A percentile compares a stretch with the other conserved stretches of the same genome.
phyloP scores from a whole-genome alignment of 2,797 vertebrate genomes.

The Micrastur ruficollis region DNA sequence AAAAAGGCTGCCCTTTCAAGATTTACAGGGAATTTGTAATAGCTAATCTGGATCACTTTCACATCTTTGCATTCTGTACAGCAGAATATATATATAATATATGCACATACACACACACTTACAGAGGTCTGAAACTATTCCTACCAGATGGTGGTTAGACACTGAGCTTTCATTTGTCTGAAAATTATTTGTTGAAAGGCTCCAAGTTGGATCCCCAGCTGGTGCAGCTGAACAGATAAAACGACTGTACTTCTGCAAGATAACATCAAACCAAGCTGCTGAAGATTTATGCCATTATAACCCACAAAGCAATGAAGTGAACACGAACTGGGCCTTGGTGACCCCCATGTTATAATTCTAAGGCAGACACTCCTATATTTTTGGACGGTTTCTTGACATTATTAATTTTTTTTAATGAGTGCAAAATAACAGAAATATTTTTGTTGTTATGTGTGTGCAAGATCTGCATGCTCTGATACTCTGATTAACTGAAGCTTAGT shows the following conservation, averaged over 20 bases:
- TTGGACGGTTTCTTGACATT: neutral
- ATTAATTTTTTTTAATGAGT: neutral
- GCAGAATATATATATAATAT: neutral
- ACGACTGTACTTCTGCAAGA: neutral
- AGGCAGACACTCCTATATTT: neutral
- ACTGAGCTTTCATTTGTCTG: neutral
- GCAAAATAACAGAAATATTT: neutral
- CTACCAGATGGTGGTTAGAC: neutral
- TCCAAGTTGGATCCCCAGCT: neutral
- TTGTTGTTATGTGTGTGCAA: neutral
- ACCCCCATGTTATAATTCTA: neutral
- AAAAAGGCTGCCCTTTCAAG: neutral
- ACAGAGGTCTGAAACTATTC: neutral
- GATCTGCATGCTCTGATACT: neutral
- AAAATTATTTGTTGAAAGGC: neutral
- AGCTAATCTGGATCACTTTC: neutral
- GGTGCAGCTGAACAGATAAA: neutral
- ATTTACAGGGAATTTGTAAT: neutral
- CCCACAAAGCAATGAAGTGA: fast-evolving
- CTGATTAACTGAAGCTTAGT: neutral
- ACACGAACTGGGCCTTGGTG: fast-evolving
- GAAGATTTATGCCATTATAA: neutral
- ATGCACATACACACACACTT: neutral
- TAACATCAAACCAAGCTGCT: neutral
- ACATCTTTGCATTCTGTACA: neutral